Evolutionary conservation across 2,797 vertebrate species (phyloP), one percentile per base, ranked within the genome.

Genomic region (Calcarius lapponicus): DNA sequence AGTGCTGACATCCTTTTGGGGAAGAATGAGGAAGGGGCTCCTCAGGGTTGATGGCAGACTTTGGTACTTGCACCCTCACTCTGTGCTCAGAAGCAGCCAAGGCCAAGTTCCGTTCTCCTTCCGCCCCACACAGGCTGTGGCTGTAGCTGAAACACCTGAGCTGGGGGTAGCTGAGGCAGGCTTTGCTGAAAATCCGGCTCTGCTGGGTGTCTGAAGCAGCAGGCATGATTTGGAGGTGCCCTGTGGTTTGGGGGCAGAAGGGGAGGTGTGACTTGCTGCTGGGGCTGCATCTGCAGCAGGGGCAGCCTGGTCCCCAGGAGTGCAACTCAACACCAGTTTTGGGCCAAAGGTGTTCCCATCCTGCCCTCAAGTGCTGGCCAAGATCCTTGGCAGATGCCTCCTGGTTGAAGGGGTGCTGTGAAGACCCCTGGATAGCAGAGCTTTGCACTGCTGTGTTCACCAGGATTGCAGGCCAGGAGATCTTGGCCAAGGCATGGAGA

Each of bases 21-120:
- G 40, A 20, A 32, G 47, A 71, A 61, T 40, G 13, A 40, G 53
- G 31, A 58, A 36, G 25, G 13, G 29, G 10, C 24, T 75, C 10
- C 56, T 67, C 1, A 1, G 48, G 29, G 13, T 6, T 67, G 56
- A 6, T 0, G 1, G 5, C 4, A 25, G 51, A 16, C 40, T 76
- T 81, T 50, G 60, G 31, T 56, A 19, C 69, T 70, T 64, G 17
- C 22, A 9, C n/a, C 25, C 14, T 91, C 72, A 69, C 1, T 12
- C 42, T 51, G 11, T 60, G 25, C 67, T 6, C 4, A 81, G 65
- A 28, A 74, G 32, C 31, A 81, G 25, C 34, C 42, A 79, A 61
- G 31, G 21, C n/a, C 43, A 42, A 32, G 32, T 42, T 36, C 32
- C 19, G 66, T 66, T 70, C 43, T 89, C 42, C 15, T 75, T 34